Evolutionary conservation across 2,888 invertebrate genomes (phyloP).

Genomic region (Autographa gamma): DNA sequence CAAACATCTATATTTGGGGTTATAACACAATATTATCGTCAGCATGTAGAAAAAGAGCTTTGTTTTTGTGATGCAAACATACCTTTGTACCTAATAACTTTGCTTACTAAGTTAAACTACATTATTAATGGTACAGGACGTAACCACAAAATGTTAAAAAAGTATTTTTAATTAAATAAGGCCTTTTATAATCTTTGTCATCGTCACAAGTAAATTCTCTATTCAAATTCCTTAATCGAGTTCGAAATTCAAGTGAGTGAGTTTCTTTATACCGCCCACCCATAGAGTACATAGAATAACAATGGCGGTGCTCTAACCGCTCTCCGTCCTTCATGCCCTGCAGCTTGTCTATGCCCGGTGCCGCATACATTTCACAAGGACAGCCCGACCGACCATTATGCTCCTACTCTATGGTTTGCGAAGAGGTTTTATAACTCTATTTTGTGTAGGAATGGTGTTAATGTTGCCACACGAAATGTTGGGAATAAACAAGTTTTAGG

Average conservation of each 20-base stretch:
- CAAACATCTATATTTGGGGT: neutral
- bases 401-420: conserved; percentile 12
- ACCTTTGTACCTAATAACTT: neutral
- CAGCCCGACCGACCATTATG: conserved; percentile 11
- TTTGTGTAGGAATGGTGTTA: conserved; percentile 8
- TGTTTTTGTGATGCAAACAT: no score
- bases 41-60: neutral
- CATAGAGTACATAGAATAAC: conserved; percentile 34
- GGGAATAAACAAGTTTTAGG: neutral
- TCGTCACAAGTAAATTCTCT: neutral
- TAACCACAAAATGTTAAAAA: no score
- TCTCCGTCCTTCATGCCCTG: conserved; percentile 35
- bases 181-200: no score
- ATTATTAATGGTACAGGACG: no score
- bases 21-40: neutral
- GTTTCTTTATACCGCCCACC: neutral
- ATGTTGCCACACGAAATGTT: neutral
- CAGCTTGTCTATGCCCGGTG: conserved; percentile 42
- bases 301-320: conserved; percentile 28
- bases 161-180: no score
- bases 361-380: conserved; percentile 25
- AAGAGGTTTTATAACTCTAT: conserved; percentile 11
- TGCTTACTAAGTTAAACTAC: neutral
- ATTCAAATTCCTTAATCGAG: neutral
- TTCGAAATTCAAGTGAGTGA: conserved; percentile 26